Conservation (phyloP, 2,113 vertebrate genomes). For the Danio rerio region DNA sequence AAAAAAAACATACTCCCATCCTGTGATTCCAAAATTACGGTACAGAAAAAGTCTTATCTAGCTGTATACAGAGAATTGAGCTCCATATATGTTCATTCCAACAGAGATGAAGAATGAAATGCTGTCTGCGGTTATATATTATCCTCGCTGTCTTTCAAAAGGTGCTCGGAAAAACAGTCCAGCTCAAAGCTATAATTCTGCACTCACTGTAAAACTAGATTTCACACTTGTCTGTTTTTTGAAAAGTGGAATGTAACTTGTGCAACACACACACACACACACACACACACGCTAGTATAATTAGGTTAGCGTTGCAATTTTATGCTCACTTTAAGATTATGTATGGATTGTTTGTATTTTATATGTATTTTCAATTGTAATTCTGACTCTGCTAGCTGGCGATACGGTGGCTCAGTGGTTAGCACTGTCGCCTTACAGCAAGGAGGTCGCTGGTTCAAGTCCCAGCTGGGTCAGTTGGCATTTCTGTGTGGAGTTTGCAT, state of each 20-base stretch:
- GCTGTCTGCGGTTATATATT: constrained; percentile 2
- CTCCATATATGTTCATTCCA: background rate
- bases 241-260: constrained; percentile 1
- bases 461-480: no score
- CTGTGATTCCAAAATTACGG: background rate
- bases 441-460: no score
- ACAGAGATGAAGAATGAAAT: background rate
- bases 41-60: background rate
- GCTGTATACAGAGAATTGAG: background rate
- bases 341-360: no score
- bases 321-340: background rate
- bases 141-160: background rate
- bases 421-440: no score
- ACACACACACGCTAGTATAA: background rate
- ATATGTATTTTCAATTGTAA: no score
- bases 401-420: no score
- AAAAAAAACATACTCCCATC: background rate
- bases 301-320: background rate
- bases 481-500: no score
- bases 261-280: background rate
- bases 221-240: constrained; percentile 55
- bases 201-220: constrained; percentile 48
- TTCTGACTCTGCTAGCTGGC: no score
- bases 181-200: constrained; percentile 41
- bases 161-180: constrained; percentile 16